Conservation (phyloP, 2,113 vertebrate genomes). For the Amazona guildingii region DNA sequence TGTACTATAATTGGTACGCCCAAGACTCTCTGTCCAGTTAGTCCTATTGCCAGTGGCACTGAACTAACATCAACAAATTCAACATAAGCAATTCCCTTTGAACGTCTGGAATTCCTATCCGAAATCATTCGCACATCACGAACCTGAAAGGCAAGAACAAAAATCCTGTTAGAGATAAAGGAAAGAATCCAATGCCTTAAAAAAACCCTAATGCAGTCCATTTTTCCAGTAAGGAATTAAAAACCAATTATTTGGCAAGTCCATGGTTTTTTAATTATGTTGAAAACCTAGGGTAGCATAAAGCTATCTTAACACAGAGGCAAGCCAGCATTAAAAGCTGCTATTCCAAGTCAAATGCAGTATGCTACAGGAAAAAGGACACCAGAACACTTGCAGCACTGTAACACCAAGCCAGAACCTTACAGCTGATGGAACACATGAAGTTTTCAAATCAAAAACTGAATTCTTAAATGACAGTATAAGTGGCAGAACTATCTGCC, state of each 20-base stretch:
- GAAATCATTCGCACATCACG: slow-evolving; percentile 98
- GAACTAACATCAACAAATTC: slow-evolving; percentile 95
- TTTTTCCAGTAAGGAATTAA: neutral
- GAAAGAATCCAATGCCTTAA: neutral
- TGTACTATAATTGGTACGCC: slow-evolving; percentile 98
- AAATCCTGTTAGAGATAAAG: neutral
- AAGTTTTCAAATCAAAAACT: neutral
- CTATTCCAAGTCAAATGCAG: neutral
- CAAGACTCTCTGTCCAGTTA: slow-evolving; percentile 93
- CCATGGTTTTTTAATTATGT: neutral
- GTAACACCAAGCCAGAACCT: neutral
- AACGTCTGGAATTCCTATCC: slow-evolving; percentile 94
- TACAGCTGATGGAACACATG: neutral
- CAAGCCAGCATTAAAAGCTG: neutral
- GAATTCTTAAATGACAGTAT: neutral
- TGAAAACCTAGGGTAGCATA: neutral
- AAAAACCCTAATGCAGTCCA: neutral
- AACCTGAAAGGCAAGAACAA: slow-evolving; percentile 75
- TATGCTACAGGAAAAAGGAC: neutral
- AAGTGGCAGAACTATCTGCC: neutral
- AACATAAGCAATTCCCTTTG: slow-evolving; percentile 97
- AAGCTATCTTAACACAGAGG: neutral
- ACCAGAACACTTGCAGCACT: neutral
- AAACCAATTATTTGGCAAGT: neutral
- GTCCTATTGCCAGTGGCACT: slow-evolving; percentile 94